Percentiles rank a stretch among this genome's conserved stretches.
Conservation (phyloP, 2,113 vertebrate species). For the Puntigrus tetrazona region DNA sequence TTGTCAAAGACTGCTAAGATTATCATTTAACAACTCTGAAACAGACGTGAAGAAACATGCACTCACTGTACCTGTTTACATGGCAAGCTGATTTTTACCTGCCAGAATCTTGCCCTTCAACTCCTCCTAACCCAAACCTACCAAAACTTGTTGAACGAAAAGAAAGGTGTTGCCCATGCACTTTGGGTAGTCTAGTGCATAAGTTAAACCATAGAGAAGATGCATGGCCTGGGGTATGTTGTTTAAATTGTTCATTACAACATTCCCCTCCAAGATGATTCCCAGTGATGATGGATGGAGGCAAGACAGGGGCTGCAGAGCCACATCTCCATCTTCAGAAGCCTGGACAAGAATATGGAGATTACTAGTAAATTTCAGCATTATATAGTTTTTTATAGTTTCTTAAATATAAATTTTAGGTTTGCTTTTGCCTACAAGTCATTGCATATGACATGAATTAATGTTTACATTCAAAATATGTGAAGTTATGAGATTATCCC, state of each 20-base stretch:
- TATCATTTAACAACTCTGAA: background rate
- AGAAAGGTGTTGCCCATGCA: conserved; percentile 44
- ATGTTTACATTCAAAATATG: too few species aligned
- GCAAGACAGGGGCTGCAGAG: background rate
- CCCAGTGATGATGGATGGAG: conserved; percentile 36
- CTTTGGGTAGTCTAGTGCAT: conserved; percentile 50
- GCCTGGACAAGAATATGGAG: background rate
- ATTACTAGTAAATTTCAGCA: conserved; percentile 4
- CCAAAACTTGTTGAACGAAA: conserved; percentile 36
- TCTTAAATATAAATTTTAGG: background rate
- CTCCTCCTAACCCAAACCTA: conserved; percentile 16
- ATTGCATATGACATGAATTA: background rate
- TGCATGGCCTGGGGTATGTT: conserved; percentile 47
- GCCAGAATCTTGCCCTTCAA: conserved; percentile 32
- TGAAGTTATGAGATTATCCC: too few species aligned
- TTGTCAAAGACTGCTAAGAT: too few species aligned
- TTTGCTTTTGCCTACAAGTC: background rate
- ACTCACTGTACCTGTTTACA: conserved; percentile 5
- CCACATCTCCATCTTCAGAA: conserved; percentile 2
- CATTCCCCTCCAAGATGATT: conserved; percentile 44
- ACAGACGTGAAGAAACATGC: background rate
- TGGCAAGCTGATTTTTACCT: conserved; percentile 37
- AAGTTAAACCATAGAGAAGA: conserved; percentile 38
- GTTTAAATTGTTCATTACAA: conserved; percentile 38
- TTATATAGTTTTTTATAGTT: background rate